These are phyloP conservation scores for Capromys pilorides DNA, from an alignment of 2,797 vertebrate species.

Conservation along the genomic window DNA sequence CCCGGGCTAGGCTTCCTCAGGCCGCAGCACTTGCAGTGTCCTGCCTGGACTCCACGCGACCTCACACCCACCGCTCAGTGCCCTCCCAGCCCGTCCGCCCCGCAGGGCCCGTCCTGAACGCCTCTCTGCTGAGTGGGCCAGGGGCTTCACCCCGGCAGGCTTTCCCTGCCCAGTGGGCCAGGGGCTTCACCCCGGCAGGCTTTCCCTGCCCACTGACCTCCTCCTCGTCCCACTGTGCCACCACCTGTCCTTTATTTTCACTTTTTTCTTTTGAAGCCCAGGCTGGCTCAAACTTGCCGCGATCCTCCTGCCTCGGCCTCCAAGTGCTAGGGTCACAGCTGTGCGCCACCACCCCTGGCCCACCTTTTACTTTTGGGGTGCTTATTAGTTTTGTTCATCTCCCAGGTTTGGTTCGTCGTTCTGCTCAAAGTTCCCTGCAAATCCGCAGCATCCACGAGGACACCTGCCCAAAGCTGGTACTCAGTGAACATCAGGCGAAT, in stretches of 20 bases:
- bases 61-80: background rate
- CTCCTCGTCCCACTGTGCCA: background rate
- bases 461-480: background rate
- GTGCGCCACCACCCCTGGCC: background rate
- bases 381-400: background rate
- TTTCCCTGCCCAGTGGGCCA: background rate
- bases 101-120: background rate
- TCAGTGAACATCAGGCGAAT: background rate
- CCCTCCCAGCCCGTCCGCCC: background rate
- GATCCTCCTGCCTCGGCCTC: background rate
- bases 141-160: fast-evolving
- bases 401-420: background rate
- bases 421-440: constrained; percentile 33
- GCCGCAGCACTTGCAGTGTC: background rate
- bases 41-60: background rate
- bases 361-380: background rate
- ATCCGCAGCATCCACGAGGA: background rate
- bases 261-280: background rate
- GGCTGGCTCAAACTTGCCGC: background rate
- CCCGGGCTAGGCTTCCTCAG: background rate
- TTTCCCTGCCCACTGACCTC: background rate
- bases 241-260: background rate
- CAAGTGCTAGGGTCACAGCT: background rate
- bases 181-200: fast-evolving
- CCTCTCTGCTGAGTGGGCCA: background rate